Evolutionary conservation across 2,888 invertebrate genomes (phyloP), one percentile per base, ranked within the genome.

Genomic region (Acleris holmiana): DNA sequence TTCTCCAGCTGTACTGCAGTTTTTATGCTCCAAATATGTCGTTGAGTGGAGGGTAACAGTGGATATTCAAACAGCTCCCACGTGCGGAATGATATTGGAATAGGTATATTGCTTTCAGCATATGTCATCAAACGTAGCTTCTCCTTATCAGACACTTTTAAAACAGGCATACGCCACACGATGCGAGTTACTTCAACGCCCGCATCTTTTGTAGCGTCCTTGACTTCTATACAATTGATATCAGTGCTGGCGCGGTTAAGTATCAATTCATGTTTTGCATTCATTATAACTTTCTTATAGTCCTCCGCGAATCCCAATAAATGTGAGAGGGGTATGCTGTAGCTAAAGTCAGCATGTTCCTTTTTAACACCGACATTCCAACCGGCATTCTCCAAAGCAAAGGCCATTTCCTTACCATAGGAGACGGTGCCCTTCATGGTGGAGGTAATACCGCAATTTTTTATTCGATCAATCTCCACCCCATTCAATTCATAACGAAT

Each of bases 361-460:
- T 60, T 61, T 25, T 25, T 46, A 40, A 40, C 15, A 4, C 54
- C 61, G 7, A 54, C 25, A 3, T 48, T 15, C 61, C 61, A 61
- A 0, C 54, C 47, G 2, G 18, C 40, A 10, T 25, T 61, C 25
- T 61, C 29, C 13, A 55, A 6, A 0, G 29, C 25, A 10, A 47
- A 15, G 10, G 62, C 62, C 10, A 17, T 41, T 2, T 56, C 56
- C 19, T 48, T 46, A 19, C 25, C n/a, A 46, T 51, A 51, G 10
- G 44, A 51, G 21, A 63, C 35, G 3, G 54, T 47, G 3, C 61
- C 53, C 29, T 68, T 68, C 17, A 69, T 57, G 2, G 68, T 69
- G 19, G 68, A 56, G 2, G 69, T 70, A 8, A 70, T 63, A n/a
- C 70, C 70, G 13, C 56, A 59, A 40, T 70, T 68, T 60, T 53